These are phyloP conservation scores for Eolophus roseicapilla DNA, from an alignment of 2,113 vertebrate genomes.

Conservation along the genomic window DNA sequence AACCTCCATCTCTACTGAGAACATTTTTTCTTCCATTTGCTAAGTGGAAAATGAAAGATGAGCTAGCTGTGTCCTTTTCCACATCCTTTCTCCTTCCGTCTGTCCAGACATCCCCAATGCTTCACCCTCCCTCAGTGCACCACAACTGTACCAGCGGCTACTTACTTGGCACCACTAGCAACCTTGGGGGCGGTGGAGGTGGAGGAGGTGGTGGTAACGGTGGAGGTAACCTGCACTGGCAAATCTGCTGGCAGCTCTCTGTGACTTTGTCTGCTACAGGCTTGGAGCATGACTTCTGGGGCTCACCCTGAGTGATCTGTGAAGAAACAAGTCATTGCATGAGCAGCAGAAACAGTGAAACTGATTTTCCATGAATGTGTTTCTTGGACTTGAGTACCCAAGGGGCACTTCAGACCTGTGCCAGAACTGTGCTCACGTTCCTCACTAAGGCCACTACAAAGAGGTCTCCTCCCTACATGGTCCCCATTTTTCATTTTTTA, in stretches of 20 bases:
- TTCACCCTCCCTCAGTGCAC: background rate
- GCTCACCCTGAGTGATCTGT: slow-evolving; percentile 86
- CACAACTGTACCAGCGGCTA: background rate
- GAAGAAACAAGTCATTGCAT: slow-evolving; percentile 44
- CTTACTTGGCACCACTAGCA: slow-evolving; percentile 85
- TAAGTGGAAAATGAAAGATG: slow-evolving; percentile 69
- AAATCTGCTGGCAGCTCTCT: slow-evolving; percentile 88
- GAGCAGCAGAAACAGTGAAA: slow-evolving; percentile 9
- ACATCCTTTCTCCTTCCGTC: background rate
- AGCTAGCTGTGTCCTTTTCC: slow-evolving; percentile 23
- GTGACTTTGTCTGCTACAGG: slow-evolving; percentile 81
- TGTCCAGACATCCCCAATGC: accelerated
- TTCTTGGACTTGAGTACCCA: background rate
- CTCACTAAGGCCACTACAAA: background rate
- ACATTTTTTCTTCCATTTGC: slow-evolving; percentile 60
- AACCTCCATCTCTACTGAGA: slow-evolving; percentile 27
- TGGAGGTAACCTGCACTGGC: slow-evolving; percentile 91
- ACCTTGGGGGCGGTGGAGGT: slow-evolving; percentile 88
- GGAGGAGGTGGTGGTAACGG: slow-evolving; percentile 89
- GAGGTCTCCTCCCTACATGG: background rate
- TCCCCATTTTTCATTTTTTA: background rate
- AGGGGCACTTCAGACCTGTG: background rate
- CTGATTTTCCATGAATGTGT: background rate
- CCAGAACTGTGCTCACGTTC: background rate
- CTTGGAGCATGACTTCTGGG: slow-evolving; percentile 92